A percentile compares a stretch with the other conserved stretches of the same genome.
phyloP scores from a whole-genome alignment of 1,140 invertebrate genomes.

The Hypsibius dujardini region DNA sequence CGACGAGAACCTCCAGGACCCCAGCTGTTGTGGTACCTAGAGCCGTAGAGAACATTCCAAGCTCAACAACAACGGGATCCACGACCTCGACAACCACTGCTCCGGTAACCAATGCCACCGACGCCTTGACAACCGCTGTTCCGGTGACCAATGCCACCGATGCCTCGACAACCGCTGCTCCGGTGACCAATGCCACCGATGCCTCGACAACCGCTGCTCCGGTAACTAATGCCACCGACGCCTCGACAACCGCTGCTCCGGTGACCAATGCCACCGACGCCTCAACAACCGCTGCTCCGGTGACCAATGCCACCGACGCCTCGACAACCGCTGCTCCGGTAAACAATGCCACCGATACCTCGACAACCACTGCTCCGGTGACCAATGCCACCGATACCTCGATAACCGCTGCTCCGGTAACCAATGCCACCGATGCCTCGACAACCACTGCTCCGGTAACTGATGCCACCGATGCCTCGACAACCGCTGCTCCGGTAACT shows the following conservation, averaged over 20 bases:
- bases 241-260: background rate
- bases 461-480: background rate
- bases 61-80: background rate
- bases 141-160: background rate
- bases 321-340: too few relatives aligned
- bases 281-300: background rate
- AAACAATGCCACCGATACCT: background rate
- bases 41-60: background rate
- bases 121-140: background rate
- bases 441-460: background rate
- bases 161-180: background rate
- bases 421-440: background rate
- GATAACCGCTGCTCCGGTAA: background rate
- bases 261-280: background rate
- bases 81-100: background rate
- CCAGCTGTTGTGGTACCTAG: background rate
- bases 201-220: background rate
- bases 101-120: background rate
- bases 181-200: background rate
- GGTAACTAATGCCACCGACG: background rate
- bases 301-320: background rate
- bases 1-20: background rate
- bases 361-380: background rate
- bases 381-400: background rate
- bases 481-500: too few relatives aligned